Base-by-base conservation (phyloP, 2,113 vertebrate species). In the Corythaixoides concolor region DNA sequence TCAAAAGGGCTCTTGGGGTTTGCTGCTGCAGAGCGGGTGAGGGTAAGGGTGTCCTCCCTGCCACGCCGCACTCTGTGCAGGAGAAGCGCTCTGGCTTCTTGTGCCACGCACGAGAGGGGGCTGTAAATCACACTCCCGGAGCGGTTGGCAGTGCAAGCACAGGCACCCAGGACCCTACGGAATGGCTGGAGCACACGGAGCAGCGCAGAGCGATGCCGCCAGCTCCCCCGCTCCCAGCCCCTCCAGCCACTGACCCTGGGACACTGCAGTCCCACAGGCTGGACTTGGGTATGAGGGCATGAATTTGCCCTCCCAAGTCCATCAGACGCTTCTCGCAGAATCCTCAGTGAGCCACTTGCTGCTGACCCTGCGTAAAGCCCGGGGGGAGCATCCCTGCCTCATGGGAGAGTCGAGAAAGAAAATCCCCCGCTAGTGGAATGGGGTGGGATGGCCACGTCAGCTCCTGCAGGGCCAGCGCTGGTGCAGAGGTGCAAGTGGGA, bases 361-460 rank as follows among this genome's bases (percentile, higher is more conserved):
- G 37, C 39, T 45, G n/a, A 70, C 28, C 12, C 59, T 35, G 35
- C 32, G 37, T 66, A 90, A 63, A 77, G 52, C 52, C 28, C 66
- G 23, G 7, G 12, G 33, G 64, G 32, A 76, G 21, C 68, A 50
- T 67, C 37, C 15, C 83, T 93, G 41, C 41, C 67, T 63, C 11
- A 0, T 6, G 23, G 33, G 19, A 76, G 35, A 24, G 20, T 28
- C 33, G 56, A 43, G 37, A 37, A 39, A 37, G 63, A 68, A 63
- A 50, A 53, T 26, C 33, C 72, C 63, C 55, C 0, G 0, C 0
- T 3, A 8, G 32, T 32, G 3, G 4, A 0, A 0, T 9, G 33
- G 0, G 0, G 8, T 15, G 76, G 49, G 32, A 26, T 28, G 45
- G 39, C 11, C 74, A 3, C 41, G 3, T 14, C 32, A 21, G 53